A percentile compares a stretch with the other conserved stretches of the same genome.
Conservation (phyloP, 1,140 invertebrate species). For the Matsumurasca onukii region DNA sequence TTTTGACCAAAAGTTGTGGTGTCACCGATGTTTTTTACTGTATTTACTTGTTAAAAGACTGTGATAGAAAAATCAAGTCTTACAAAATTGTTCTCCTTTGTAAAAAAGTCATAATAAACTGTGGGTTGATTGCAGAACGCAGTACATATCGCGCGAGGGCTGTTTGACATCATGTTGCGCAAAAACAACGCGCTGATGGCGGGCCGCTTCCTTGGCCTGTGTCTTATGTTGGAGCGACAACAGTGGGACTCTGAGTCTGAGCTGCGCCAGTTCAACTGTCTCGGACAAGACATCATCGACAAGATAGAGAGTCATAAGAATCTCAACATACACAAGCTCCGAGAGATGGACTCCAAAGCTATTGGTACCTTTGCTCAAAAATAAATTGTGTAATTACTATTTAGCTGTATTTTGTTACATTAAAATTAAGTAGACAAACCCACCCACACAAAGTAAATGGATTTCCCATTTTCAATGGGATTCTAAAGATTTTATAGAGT, state of each 20-base stretch:
- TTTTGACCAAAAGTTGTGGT: no score
- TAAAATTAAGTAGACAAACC: no score
- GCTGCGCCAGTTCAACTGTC: conserved; percentile 79
- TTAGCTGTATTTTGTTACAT: no score
- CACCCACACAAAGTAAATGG: no score
- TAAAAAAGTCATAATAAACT: no score
- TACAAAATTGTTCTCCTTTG: no score
- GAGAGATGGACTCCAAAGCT: conserved; percentile 86
- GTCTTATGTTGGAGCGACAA: conserved; percentile 88
- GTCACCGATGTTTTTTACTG: no score
- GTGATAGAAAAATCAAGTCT: no score
- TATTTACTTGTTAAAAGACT: no score
- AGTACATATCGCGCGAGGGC: conserved; percentile 81
- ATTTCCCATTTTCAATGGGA: no score
- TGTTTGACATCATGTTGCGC: conserved; percentile 92
- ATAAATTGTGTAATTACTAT: no score
- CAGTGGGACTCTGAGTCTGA: conserved; percentile 88
- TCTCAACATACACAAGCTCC: conserved; percentile 71
- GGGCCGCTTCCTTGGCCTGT: conserved; percentile 73
- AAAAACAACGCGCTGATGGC: conserved; percentile 90
- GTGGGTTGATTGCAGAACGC: conserved; percentile 76
- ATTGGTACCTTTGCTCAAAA: conserved; percentile 58
- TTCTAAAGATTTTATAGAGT: no score
- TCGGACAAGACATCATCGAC: conserved; percentile 75
- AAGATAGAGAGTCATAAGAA: conserved; percentile 75